Percentiles rank a stretch among this genome's conserved stretches.
Evolutionary conservation across 2,797 vertebrate genomes (phyloP).

Genomic region (Avahi laniger): DNA sequence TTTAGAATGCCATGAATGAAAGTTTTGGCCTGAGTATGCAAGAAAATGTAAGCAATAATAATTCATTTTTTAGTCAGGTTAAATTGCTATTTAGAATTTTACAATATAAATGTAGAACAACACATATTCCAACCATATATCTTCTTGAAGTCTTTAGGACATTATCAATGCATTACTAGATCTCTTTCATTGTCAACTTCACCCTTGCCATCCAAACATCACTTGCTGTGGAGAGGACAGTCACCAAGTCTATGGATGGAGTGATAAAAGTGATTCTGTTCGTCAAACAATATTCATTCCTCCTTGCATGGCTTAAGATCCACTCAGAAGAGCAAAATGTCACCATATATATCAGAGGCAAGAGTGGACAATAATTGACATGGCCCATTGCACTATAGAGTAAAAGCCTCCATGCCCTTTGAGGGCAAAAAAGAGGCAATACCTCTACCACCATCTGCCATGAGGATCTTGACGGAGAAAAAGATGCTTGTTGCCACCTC

Average conservation of each 20-base stretch:
- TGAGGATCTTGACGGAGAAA: not conserved
- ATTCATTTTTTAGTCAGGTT: not conserved
- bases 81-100: not conserved
- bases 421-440: not conserved
- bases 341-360: not conserved
- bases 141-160: not conserved
- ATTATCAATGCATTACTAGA: not conserved
- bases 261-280: not conserved
- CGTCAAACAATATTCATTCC: not conserved
- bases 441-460: not conserved
- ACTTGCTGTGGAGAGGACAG: not conserved
- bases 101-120: not conserved
- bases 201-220: not conserved
- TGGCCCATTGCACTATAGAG: not conserved
- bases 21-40: not conserved
- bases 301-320: not conserved
- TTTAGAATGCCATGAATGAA: not conserved
- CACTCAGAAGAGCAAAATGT: not conserved
- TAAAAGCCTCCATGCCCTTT: not conserved
- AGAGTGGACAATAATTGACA: not conserved
- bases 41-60: not conserved
- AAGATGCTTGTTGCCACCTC: not conserved
- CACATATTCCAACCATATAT: not conserved
- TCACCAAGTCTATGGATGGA: not conserved
- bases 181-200: not conserved